Evolutionary conservation across 2,113 vertebrate species (phyloP).

Genomic region (Salminus brasiliensis): DNA sequence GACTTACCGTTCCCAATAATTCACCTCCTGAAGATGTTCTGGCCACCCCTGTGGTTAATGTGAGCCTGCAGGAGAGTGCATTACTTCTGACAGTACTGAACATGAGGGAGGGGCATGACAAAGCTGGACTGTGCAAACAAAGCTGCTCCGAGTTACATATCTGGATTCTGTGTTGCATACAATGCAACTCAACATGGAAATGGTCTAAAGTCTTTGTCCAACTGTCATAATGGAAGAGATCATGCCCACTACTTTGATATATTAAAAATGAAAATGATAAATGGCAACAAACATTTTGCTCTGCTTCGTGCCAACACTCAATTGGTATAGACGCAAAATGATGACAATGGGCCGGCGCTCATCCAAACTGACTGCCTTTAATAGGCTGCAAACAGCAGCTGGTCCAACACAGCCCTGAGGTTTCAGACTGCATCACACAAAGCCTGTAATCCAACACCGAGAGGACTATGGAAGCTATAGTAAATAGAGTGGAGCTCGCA

Average conservation of each 20-base stretch:
- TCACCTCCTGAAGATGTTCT: not conserved
- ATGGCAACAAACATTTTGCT: too few species aligned
- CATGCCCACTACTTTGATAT: too few species aligned
- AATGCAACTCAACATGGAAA: not conserved
- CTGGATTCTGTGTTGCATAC: not conserved
- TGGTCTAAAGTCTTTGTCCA: not conserved
- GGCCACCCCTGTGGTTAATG: not conserved
- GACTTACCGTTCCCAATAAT: too few species aligned
- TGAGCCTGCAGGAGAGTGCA: not conserved
- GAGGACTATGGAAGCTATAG: not conserved
- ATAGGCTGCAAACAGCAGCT: constrained; percentile 38
- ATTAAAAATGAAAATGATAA: not conserved
- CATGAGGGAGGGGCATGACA: not conserved
- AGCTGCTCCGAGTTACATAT: not conserved
- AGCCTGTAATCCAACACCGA: constrained; percentile 33
- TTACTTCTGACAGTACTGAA: not conserved
- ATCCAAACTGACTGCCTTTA: not conserved
- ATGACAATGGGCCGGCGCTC: not conserved
- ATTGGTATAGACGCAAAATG: not conserved
- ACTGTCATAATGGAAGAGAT: not conserved
- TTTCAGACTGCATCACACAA: constrained; percentile 5
- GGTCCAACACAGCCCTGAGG: constrained; percentile 22
- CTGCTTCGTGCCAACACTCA: not conserved
- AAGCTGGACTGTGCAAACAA: not conserved
- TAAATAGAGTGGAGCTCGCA: not conserved